Evolutionary conservation across 2,113 vertebrate species (phyloP).

Genomic region (Pygoscelis adeliae): DNA sequence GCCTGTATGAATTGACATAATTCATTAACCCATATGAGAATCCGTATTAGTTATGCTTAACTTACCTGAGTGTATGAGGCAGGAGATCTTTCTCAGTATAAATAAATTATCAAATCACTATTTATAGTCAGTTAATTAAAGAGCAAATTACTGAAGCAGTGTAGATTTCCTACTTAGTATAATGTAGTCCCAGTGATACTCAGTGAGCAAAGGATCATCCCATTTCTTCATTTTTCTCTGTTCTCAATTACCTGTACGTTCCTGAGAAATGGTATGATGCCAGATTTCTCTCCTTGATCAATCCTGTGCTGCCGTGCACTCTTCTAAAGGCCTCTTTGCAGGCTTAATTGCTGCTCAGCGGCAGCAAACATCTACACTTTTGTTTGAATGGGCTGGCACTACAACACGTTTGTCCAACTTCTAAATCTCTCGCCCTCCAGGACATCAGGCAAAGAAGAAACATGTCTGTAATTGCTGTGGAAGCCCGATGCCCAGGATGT

Average conservation of each 20-base stretch:
- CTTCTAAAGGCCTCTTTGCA: background rate
- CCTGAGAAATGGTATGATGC: background rate
- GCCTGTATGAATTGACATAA: conserved; percentile 10
- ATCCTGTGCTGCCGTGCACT: background rate
- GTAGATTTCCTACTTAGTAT: background rate
- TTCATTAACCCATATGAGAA: conserved; percentile 24
- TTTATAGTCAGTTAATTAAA: conserved; percentile 47
- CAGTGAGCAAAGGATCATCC: background rate
- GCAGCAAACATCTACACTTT: background rate
- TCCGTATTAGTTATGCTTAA: conserved; percentile 39
- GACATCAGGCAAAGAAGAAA: background rate
- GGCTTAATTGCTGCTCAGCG: background rate
- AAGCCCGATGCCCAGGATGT: background rate
- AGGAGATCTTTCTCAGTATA: conserved; percentile 3
- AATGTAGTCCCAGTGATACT: background rate
- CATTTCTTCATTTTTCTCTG: background rate
- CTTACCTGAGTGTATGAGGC: background rate
- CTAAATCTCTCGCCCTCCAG: background rate
- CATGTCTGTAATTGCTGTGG: background rate
- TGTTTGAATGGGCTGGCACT: background rate
- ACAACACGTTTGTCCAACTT: background rate
- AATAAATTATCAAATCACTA: conserved; percentile 46
- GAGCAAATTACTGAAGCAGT: background rate
- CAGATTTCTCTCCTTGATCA: background rate
- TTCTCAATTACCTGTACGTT: background rate